Conservation (phyloP, 1,140 invertebrate species). For the Callitettix versicolor region DNA sequence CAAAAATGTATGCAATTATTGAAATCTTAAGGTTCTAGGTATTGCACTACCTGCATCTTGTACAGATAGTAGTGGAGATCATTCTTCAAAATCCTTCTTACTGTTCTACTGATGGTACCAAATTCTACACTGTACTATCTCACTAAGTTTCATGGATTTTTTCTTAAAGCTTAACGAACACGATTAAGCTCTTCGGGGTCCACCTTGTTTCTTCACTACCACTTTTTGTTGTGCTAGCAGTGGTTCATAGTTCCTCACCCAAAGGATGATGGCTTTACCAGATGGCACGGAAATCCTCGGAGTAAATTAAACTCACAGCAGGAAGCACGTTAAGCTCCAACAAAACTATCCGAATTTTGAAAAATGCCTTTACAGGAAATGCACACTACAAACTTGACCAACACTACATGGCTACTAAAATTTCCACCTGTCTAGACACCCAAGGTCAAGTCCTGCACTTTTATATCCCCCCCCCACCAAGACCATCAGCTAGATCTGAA, state of each 20-base stretch:
- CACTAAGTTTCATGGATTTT: constrained; percentile 4
- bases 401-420: constrained; percentile 1
- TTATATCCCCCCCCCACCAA: no score
- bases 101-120: background rate
- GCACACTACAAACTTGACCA: background rate
- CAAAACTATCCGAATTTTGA: constrained; percentile 1
- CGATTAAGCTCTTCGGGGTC: constrained; percentile 5
- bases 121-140: constrained; percentile 6
- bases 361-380: constrained; percentile 4
- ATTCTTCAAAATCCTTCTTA: constrained; percentile 2
- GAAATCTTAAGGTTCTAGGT: background rate
- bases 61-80: constrained; percentile 1
- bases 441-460: background rate
- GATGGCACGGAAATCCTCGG: background rate
- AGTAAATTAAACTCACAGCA: constrained; percentile 4
- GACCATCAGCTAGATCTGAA: no score
- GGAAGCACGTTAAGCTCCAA: constrained; percentile 1
- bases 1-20: constrained; percentile 9
- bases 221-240: constrained; percentile 2
- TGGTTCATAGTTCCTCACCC: background rate
- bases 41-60: background rate
- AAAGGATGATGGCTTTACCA: background rate
- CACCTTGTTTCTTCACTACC: background rate
- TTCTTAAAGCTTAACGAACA: constrained; percentile 2
- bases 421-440: constrained; percentile 3